phyloP scores from a whole-genome alignment of 2,797 vertebrate species.

The Anas bernieri region DNA sequence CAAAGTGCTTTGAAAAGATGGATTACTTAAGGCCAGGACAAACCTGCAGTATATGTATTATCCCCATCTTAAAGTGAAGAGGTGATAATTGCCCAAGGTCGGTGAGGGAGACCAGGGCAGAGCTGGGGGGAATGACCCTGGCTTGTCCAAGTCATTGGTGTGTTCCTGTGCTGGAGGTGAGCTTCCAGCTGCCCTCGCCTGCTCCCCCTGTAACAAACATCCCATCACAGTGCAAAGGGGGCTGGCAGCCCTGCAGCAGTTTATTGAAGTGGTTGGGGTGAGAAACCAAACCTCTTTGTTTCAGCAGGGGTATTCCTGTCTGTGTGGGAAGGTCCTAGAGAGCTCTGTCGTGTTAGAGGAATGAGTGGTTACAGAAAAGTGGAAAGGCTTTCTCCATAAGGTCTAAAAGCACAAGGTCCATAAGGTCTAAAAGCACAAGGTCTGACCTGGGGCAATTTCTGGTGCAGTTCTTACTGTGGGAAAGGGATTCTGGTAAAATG shows the following conservation, averaged over 20 bases:
- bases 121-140: not conserved
- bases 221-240: not conserved
- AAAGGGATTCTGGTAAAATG: not conserved
- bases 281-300: not conserved
- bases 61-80: constrained; percentile 54
- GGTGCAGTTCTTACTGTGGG: not conserved
- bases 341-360: not conserved
- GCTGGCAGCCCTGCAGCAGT: not conserved
- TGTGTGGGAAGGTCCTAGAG: not conserved
- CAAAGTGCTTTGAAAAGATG: constrained; percentile 52
- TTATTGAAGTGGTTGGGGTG: not conserved
- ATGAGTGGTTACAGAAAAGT: not conserved
- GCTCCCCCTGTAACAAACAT: not conserved
- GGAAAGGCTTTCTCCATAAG: not conserved
- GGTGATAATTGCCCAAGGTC: constrained; percentile 40
- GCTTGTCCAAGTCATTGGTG: accelerated
- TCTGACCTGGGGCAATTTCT: not conserved
- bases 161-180: accelerated
- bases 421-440: not conserved
- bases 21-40: constrained; percentile 55
- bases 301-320: not conserved
- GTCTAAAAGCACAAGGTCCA: not conserved
- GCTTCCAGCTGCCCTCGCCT: not conserved
- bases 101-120: not conserved
- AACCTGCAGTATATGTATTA: constrained; percentile 53